Conservation (phyloP, 1,140 invertebrate species). For the Hormaphis cornu region DNA sequence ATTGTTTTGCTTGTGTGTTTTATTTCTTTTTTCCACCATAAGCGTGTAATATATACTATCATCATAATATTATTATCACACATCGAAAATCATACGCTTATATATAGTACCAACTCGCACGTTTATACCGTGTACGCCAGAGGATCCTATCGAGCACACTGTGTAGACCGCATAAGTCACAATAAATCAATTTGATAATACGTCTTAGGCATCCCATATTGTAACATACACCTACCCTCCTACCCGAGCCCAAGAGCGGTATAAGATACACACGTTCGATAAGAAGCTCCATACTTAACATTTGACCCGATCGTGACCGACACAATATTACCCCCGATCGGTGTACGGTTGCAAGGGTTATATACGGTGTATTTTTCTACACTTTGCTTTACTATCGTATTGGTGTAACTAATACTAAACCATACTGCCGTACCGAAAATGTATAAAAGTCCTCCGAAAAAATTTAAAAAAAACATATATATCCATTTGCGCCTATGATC, state of each 20-base stretch:
- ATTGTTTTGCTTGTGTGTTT: too few relatives aligned
- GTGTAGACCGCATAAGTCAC: neutral
- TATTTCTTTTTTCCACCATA: too few relatives aligned
- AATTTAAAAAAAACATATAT: neutral
- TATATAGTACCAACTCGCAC: too few relatives aligned
- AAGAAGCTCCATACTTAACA: conserved; percentile 32
- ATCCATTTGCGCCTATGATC: too few relatives aligned
- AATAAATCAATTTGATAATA: conserved; percentile 23
- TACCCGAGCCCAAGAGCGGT: neutral
- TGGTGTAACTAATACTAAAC: neutral
- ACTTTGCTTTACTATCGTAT: neutral
- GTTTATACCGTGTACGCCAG: too few relatives aligned
- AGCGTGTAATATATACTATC: too few relatives aligned
- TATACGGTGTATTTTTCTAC: neutral
- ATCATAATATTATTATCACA: too few relatives aligned
- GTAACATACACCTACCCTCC: too few relatives aligned
- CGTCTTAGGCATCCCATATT: neutral
- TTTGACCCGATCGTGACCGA: conserved; percentile 31
- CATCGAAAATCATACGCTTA: too few relatives aligned
- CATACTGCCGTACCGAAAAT: neutral
- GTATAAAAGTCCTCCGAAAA: neutral
- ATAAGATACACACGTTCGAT: too few relatives aligned
- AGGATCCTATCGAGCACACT: neutral
- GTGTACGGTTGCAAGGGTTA: neutral
- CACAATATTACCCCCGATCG: conserved; percentile 26